Evolutionary conservation across 2,797 vertebrate genomes (phyloP).

Genomic region (Crenuchus spilurus): DNA sequence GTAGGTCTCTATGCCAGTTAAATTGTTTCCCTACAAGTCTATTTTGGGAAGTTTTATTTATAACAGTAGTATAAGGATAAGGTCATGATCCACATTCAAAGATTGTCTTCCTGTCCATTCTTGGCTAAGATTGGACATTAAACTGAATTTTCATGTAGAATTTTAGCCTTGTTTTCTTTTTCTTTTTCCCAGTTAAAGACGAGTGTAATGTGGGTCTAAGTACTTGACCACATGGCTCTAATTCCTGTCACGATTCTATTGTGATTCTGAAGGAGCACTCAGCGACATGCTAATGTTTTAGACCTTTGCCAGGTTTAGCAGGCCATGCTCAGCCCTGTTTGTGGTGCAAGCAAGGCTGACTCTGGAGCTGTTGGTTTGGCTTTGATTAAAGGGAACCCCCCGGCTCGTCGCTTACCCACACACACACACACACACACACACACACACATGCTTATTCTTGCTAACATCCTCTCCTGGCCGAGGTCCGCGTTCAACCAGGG

Average conservation of each 20-base stretch:
- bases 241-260: constrained; percentile 11
- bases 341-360: constrained; percentile 33
- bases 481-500: constrained; percentile 38
- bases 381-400: constrained; percentile 55
- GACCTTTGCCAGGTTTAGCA: constrained; percentile 18
- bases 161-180: too few relatives aligned
- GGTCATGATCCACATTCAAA: too few relatives aligned
- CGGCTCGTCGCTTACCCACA: constrained; percentile 35
- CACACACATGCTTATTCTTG: constrained; percentile 32
- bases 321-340: constrained; percentile 28
- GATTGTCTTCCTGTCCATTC: too few relatives aligned
- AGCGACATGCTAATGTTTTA: constrained; percentile 7
- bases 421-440: constrained; percentile 39
- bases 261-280: not conserved
- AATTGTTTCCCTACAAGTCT: too few relatives aligned
- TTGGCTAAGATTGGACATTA: too few relatives aligned
- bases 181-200: not conserved
- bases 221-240: constrained; percentile 16
- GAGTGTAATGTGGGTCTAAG: constrained; percentile 7
- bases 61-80: too few relatives aligned
- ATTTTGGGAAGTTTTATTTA: too few relatives aligned
- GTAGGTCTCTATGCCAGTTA: too few relatives aligned
- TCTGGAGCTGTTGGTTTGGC: constrained; percentile 41
- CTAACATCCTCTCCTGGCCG: constrained; percentile 43
- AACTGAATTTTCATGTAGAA: too few relatives aligned